These are phyloP conservation scores for Protomyctophum bolini DNA, from an alignment of 2,113 vertebrate species.

Conservation along the genomic window DNA sequence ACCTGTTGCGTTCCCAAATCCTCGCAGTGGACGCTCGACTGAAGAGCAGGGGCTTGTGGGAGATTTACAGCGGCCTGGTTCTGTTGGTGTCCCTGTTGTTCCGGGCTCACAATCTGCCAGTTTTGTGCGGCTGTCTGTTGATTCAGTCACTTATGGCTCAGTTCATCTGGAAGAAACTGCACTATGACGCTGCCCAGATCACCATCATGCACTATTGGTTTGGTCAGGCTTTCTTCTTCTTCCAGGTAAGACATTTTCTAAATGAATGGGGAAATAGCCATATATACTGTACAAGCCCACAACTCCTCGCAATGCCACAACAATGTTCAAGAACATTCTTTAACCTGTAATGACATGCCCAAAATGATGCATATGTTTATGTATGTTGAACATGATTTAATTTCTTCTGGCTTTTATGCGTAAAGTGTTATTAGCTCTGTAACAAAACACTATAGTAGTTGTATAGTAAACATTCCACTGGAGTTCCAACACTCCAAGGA, in stretches of 20 bases:
- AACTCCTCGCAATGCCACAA: no score
- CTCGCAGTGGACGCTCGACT: slow-evolving; percentile 69
- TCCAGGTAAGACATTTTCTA: slow-evolving; percentile 84
- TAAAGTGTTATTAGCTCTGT: no score
- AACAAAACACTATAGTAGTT: no score
- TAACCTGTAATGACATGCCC: no score
- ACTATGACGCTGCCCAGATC: slow-evolving; percentile 85
- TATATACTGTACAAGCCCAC: no score
- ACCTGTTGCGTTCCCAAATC: slow-evolving; percentile 88
- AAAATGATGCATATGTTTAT: no score
- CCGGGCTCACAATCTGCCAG: slow-evolving; percentile 91
- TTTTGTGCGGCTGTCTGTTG: slow-evolving; percentile 86
- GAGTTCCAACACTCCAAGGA: no score
- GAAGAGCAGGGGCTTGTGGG: slow-evolving; percentile 88
- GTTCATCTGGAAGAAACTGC: slow-evolving; percentile 89
- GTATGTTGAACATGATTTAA: no score
- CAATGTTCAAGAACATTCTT: no score
- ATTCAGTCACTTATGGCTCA: slow-evolving; percentile 86
- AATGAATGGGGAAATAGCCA: no score
- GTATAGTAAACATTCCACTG: no score
- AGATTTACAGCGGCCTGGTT: slow-evolving; percentile 88
- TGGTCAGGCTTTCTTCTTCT: slow-evolving; percentile 97
- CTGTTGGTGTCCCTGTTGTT: slow-evolving; percentile 88
- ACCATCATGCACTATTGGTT: slow-evolving; percentile 98
- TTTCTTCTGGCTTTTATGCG: no score